phyloP scores from a whole-genome alignment of 2,113 vertebrate species.

The Leiothrix lutea region DNA sequence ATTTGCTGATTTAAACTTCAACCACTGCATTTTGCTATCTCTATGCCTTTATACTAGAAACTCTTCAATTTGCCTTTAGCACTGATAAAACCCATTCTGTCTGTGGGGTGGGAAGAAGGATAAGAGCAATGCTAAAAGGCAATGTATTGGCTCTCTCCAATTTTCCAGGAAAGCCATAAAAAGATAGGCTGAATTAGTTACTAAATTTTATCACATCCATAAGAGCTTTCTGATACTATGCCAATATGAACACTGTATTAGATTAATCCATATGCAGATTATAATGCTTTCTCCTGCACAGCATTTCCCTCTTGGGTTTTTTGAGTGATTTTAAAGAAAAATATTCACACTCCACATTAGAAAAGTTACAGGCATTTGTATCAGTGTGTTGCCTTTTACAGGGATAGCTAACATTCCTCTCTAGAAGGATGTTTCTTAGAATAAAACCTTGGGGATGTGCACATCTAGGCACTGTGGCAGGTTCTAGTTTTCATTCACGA shows the following conservation, averaged over 20 bases:
- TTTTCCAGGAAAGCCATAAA: neutral
- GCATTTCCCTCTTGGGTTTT: neutral
- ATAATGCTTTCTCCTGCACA: neutral
- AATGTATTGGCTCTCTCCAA: neutral
- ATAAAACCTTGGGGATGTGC: neutral
- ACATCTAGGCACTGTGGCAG: neutral
- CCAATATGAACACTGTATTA: neutral
- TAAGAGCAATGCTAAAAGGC: neutral
- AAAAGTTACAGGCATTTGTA: neutral
- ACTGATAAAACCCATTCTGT: neutral
- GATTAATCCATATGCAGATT: neutral
- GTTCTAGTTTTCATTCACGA: neutral
- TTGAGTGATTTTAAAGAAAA: neutral
- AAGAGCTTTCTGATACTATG: neutral
- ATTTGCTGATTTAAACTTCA: neutral
- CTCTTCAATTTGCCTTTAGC: neutral
- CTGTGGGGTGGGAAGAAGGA: neutral
- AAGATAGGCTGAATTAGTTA: neutral
- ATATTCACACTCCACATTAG: neutral
- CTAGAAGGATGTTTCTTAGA: neutral
- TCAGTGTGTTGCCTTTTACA: neutral
- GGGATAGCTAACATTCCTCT: neutral
- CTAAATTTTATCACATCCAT: neutral
- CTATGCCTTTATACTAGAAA: neutral
- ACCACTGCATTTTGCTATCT: neutral